A percentile compares a stretch with the other conserved stretches of the same genome.
phyloP scores from a whole-genome alignment of 2,797 vertebrate species.

The Fundulus diaphanus region DNA sequence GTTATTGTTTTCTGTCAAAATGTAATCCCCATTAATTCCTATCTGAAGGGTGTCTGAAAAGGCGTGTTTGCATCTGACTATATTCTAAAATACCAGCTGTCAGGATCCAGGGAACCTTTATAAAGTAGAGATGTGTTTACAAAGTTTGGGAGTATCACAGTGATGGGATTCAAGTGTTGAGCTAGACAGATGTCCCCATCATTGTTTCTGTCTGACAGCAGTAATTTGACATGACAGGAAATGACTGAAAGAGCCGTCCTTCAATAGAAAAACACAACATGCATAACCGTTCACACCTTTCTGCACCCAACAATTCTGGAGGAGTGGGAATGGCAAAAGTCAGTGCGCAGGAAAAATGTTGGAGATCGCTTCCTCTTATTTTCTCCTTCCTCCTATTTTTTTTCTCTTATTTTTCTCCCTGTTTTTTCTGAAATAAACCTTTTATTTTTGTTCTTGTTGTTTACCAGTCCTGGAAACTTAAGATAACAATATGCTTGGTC shows the following conservation, averaged over 20 bases:
- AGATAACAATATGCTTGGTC: neutral
- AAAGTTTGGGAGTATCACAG: neutral
- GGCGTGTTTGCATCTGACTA: slow-evolving; percentile 15
- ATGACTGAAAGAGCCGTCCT: neutral
- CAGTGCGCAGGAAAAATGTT: neutral
- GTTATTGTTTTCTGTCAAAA: slow-evolving; percentile 38
- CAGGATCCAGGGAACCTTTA: neutral
- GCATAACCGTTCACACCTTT: neutral
- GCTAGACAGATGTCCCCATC: neutral
- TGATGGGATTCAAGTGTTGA: neutral
- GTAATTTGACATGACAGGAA: neutral
- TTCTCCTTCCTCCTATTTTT: no score
- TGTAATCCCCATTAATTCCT: slow-evolving; percentile 13
- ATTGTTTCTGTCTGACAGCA: neutral
- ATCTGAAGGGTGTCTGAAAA: slow-evolving; percentile 11
- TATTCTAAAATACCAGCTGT: neutral
- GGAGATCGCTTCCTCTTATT: no score
- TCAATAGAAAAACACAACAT: neutral
- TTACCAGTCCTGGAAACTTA: neutral
- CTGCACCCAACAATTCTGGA: neutral
- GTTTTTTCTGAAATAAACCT: neutral
- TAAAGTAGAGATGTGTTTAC: neutral
- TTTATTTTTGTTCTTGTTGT: neutral
- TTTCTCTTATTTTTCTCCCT: no score
- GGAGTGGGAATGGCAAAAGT: neutral